Evolutionary conservation across 2,888 invertebrate species (phyloP).

Genomic region (Nycteola revayana): DNA sequence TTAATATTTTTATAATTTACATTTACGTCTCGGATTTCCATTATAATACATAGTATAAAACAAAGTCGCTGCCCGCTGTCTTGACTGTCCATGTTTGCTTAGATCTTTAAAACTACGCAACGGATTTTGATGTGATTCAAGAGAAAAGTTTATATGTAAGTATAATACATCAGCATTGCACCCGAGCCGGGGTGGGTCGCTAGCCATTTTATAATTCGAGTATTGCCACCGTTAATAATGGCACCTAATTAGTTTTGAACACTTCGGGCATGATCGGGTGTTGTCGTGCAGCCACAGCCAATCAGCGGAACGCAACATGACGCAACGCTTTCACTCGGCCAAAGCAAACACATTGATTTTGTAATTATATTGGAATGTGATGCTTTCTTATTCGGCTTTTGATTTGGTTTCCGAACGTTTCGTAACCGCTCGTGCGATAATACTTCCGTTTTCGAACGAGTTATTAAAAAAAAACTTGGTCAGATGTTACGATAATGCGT

Average conservation of each 20-base stretch:
- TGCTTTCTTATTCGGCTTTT: slow-evolving; percentile 72
- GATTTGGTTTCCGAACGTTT: slow-evolving; percentile 56
- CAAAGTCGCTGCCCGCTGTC: too few relatives aligned
- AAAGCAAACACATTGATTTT: slow-evolving; percentile 52
- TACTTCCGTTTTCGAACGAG: slow-evolving; percentile 58
- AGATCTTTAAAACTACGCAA: too few relatives aligned
- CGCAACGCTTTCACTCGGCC: slow-evolving; percentile 71
- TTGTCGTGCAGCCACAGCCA: slow-evolving; percentile 28
- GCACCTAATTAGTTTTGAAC: slow-evolving; percentile 13
- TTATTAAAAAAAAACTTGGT: slow-evolving; percentile 24
- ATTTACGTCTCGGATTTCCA: too few relatives aligned
- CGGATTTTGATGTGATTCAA: too few relatives aligned
- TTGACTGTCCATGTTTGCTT: too few relatives aligned
- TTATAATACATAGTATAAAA: too few relatives aligned
- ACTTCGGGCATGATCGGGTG: slow-evolving; percentile 29
- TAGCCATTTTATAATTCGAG: too few relatives aligned
- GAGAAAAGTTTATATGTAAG: too few relatives aligned
- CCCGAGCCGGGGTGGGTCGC: too few relatives aligned
- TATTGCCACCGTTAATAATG: too few relatives aligned
- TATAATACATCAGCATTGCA: too few relatives aligned
- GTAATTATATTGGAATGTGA: slow-evolving; percentile 71
- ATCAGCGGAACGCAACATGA: slow-evolving; percentile 42
- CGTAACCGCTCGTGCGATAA: slow-evolving; percentile 50
- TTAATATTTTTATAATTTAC: too few relatives aligned
- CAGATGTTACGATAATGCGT: slow-evolving; percentile 24